Evolutionary conservation across 2,888 invertebrate species (phyloP).

Genomic region (Andrena marginata): DNA sequence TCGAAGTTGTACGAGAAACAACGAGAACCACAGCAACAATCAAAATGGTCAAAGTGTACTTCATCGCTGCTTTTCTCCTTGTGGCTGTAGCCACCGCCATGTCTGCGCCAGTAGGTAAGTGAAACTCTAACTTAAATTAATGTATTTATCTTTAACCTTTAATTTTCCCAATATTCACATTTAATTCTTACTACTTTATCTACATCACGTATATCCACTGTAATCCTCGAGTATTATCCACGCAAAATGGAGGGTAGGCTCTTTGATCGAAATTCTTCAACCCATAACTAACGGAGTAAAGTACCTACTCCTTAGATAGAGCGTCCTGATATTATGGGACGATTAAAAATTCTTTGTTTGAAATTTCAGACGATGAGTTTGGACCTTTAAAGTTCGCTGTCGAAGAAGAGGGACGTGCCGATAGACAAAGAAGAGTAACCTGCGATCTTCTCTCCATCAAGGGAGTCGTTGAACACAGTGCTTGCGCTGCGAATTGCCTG

Average conservation of each 20-base stretch:
- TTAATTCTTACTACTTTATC: too few species aligned
- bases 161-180: background rate
- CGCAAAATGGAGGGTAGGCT: too few species aligned
- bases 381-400: background rate
- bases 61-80: conserved; percentile 50
- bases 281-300: background rate
- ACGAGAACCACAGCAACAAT: background rate
- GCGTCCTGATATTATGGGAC: too few species aligned
- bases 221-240: too few species aligned
- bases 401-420: conserved; percentile 68
- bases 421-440: conserved; percentile 78
- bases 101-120: conserved; percentile 39
- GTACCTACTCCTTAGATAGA: background rate
- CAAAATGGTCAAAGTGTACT: conserved; percentile 54
- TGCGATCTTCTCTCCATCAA: conserved; percentile 76
- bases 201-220: too few species aligned
- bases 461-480: conserved; percentile 67
- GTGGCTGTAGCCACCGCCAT: conserved; percentile 38
- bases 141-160: background rate
- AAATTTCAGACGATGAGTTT: conserved; percentile 18
- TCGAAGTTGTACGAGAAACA: background rate
- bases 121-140: background rate
- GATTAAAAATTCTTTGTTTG: too few species aligned
- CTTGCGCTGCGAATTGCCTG: conserved; percentile 80
- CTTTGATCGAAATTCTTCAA: too few species aligned